Percentiles rank a stretch among this genome's conserved stretches.
phyloP scores from a whole-genome alignment of 2,888 invertebrate species.

The Aphidius colemani region DNA sequence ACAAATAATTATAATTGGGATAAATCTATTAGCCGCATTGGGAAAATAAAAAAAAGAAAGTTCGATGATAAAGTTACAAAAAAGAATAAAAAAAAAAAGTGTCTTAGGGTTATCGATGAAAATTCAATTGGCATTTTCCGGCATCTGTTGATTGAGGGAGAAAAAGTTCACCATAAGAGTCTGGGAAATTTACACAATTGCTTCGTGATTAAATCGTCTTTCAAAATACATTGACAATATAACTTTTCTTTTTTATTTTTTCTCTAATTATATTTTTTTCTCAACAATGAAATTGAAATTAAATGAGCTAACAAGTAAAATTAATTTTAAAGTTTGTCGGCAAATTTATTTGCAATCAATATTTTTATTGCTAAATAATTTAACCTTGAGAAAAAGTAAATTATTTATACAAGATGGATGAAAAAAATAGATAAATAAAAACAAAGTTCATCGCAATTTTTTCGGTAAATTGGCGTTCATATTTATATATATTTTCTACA shows the following conservation, averaged over 20 bases:
- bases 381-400: neutral
- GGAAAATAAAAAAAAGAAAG: no score
- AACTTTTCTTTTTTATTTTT: no score
- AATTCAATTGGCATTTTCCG: slow-evolving; percentile 12
- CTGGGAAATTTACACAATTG: no score
- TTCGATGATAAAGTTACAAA: neutral
- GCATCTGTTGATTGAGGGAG: neutral
- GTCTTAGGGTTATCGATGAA: neutral
- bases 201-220: no score
- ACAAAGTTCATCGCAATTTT: neutral
- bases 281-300: neutral
- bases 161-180: no score
- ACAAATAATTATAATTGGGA: no score
- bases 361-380: neutral
- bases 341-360: neutral
- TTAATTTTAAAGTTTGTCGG: neutral
- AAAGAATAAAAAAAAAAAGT: slow-evolving; percentile 2
- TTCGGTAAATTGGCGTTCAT: neutral
- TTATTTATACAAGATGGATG: neutral
- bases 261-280: neutral
- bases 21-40: no score
- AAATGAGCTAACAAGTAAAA: neutral
- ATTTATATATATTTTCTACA: no score
- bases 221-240: no score
- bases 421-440: neutral